Evolutionary conservation across 1,140 invertebrate species (phyloP), one percentile per base, ranked within the genome.

Genomic region (Drosophila punjabiensis): DNA sequence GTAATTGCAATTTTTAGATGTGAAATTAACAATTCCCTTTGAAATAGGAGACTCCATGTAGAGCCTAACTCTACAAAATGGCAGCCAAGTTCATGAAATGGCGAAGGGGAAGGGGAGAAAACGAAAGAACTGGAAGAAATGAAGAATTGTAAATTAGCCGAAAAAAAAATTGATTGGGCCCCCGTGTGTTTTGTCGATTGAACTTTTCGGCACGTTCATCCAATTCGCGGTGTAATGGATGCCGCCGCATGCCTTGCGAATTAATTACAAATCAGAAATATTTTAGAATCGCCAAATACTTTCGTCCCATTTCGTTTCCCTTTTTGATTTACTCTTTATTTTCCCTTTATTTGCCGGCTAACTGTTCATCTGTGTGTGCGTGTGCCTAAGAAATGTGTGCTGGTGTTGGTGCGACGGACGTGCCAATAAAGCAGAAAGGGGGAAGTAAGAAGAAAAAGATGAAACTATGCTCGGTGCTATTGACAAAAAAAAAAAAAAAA

Each of bases 361-460:
- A 63, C 62, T 61, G 73, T 86, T 74, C 81, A 62, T 56, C 66
- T 80, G 69, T 58, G 69, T 58, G 33, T 35, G 20, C 16, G 48
- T 66, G 39, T 35, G 62, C 5, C 53, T 28, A 14, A 28, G 32
- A 18, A 14, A 58, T 50, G 52, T 60, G 56, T 18, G 32, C 14
- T 39, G 32, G 41, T 58, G 65, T 48, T 39, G 55, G 47, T 52
- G 47, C 62, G 53, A 50, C 61, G 64, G 65, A 77, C 74, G 80
- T 82, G 80, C 80, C 80, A 82, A 82, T 78, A 77, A 81, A 65
- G 55, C 63, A 61, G 52, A 67, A 64, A 61, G 16, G 18, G 14
- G 45, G 18, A 39, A 71, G 32, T 39, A 63, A 80, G 52, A 32
- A 18, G 50, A 28, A 58, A 58, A 18, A 55, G 53, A 37, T 39